A percentile compares a stretch with the other conserved stretches of the same genome.
Conservation (phyloP, 2,888 invertebrate species). For the Eumerus sabulonum region DNA sequence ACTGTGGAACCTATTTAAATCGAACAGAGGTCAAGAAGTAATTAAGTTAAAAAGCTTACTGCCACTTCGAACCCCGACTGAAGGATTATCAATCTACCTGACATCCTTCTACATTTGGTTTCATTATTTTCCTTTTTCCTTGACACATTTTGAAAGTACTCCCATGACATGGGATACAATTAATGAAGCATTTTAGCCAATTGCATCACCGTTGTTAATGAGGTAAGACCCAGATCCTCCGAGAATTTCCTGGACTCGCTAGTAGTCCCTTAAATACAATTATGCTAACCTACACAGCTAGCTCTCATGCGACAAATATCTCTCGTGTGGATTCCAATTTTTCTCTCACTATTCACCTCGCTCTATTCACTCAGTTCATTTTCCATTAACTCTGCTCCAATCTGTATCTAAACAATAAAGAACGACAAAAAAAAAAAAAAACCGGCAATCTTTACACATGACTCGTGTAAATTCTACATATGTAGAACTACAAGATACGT, state of each 20-base stretch:
- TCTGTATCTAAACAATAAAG: not conserved
- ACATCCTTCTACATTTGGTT: too few species aligned
- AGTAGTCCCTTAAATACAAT: too few species aligned
- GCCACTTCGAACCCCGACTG: too few species aligned
- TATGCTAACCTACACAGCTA: too few species aligned
- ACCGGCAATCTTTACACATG: not conserved
- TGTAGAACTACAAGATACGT: too few species aligned
- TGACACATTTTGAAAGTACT: too few species aligned
- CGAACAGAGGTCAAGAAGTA: too few species aligned
- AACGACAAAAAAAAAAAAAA: not conserved
- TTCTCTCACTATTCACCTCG: not conserved
- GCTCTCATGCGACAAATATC: too few species aligned
- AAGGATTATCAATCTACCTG: too few species aligned
- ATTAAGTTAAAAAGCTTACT: too few species aligned
- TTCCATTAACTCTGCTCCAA: not conserved
- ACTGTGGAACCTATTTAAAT: too few species aligned
- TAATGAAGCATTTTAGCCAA: slow-evolving; percentile 30
- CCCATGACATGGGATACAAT: slow-evolving; percentile 19
- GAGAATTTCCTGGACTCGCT: slow-evolving; percentile 1
- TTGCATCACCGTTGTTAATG: slow-evolving; percentile 44
- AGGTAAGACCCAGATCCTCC: slow-evolving; percentile 17
- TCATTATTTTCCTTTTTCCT: too few species aligned
- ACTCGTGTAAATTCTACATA: not conserved
- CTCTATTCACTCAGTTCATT: slow-evolving; percentile 30
- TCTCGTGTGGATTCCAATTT: not conserved